Base-by-base conservation (phyloP, 2,113 vertebrate species). In the Sander lucioperca region DNA sequence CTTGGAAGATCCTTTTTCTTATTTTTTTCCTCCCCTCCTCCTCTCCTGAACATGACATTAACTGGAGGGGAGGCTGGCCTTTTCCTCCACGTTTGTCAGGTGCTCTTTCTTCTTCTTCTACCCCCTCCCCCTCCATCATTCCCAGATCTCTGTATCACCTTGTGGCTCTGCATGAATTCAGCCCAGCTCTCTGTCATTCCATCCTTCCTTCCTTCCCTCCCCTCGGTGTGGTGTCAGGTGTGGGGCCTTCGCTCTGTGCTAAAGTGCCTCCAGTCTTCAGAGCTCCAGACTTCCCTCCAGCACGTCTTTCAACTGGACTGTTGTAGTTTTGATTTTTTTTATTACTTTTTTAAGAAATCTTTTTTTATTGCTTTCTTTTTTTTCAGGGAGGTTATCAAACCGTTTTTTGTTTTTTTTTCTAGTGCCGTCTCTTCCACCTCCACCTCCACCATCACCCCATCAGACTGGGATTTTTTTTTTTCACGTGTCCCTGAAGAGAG, bases 241-340 rank as follows among this genome's bases (percentile, higher is more conserved):
- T 83, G 88, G 92, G 93, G 93, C 86, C 80, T 91, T 94, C 86
- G 91, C 94, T 95, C 92, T 89, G 81, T 95, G 63, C 90, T 93
- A 88, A 94, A 86, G 90, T 92, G 93, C 95, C 94, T 95, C 89
- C 14, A 83, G 92, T 91, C 89, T 85, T 86, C 93, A 93, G 90
- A 93, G 90, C 91, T 94, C 80, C 95, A 94, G 90, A 95, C 79
- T 79, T 86, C 89, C 94, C 94, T 95, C 96, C 93, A 94, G 95
- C 94, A 93, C 80, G 73, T 87, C 79, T 89, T 77, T 90, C 83
- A 89, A 77, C 79, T 74, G 67, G 81, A 91, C 91, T 83, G 45
- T 85, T 88, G 74, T 86, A 27, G 36, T 88, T 88, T 82, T 78
- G 8, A 47, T 86, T 79, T 71, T 78, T 57, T 82, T 80, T 53